Percentiles rank a stretch among this genome's conserved stretches.
Evolutionary conservation across 92 coral and sea anemone species (phyloP).

Genomic region (Zoanthus solanderi): DNA sequence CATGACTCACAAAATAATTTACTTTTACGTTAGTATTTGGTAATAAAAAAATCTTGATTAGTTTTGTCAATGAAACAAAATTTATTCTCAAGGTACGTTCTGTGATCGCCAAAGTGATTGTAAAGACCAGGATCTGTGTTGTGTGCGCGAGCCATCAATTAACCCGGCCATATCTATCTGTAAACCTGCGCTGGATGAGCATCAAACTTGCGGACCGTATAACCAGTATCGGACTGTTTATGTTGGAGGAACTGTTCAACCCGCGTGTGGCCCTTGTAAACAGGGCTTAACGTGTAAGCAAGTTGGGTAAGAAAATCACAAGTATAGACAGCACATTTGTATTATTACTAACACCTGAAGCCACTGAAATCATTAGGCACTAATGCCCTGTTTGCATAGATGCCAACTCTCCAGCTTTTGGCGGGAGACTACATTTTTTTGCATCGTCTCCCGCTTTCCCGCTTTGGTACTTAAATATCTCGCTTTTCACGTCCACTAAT

Average conservation of each 20-base stretch:
- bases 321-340: background rate
- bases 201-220: conserved; percentile 98
- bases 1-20: too few species aligned
- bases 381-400: background rate
- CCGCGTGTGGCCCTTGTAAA: conserved; percentile 98
- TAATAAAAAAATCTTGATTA: background rate
- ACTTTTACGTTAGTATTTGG: too few species aligned
- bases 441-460: too few species aligned
- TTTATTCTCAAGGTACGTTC: conserved; percentile 78
- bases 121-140: conserved; percentile 94
- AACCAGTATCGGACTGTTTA: conserved; percentile 97
- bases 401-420: too few species aligned
- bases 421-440: too few species aligned
- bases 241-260: conserved; percentile 97
- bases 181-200: conserved; percentile 94
- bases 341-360: background rate
- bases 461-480: too few species aligned
- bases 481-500: too few species aligned
- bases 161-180: conserved; percentile 99
- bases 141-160: conserved; percentile 98
- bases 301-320: conserved; percentile 85
- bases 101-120: conserved; percentile 99
- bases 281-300: conserved; percentile 97
- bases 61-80: background rate
- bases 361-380: background rate